A percentile compares a stretch with the other conserved stretches of the same genome.
Conservation (phyloP, 2,797 vertebrate genomes). For the Megaceryle alcyon region DNA sequence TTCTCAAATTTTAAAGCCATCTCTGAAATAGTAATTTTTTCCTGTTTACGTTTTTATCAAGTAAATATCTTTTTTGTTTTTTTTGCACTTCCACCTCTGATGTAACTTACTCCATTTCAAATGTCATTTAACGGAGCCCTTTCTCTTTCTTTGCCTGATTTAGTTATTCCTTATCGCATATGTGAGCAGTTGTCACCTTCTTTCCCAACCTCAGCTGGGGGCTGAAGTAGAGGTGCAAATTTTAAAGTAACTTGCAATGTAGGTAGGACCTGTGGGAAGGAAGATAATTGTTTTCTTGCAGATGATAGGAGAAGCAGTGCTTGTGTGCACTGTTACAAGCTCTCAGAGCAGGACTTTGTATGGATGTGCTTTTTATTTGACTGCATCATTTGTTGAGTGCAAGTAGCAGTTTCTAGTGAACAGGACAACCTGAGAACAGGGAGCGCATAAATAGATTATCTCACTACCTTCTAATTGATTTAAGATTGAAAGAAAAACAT, state of each 20-base stretch:
- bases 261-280: not conserved
- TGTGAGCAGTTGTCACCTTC: rapidly evolving
- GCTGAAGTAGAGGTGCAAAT: not conserved
- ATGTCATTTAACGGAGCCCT: not conserved
- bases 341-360: not conserved
- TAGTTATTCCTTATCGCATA: not conserved
- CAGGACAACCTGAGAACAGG: not conserved
- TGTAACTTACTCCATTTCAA: not conserved
- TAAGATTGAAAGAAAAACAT: not conserved
- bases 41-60: not conserved
- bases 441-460: not conserved
- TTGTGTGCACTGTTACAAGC: not conserved
- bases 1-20: not conserved
- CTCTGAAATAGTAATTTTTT: not conserved
- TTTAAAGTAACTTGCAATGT: not conserved
- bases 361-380: not conserved
- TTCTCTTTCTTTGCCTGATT: not conserved
- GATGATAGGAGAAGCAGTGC: not conserved
- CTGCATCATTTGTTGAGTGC: rapidly evolving
- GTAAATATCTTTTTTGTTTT: not conserved
- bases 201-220: not conserved
- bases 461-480: not conserved
- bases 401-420: not conserved
- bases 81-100: not conserved
- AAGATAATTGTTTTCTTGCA: not conserved